Evolutionary conservation across 2,797 vertebrate genomes (phyloP), one percentile per base, ranked within the genome.

Genomic region (Benthosema pterotum): DNA sequence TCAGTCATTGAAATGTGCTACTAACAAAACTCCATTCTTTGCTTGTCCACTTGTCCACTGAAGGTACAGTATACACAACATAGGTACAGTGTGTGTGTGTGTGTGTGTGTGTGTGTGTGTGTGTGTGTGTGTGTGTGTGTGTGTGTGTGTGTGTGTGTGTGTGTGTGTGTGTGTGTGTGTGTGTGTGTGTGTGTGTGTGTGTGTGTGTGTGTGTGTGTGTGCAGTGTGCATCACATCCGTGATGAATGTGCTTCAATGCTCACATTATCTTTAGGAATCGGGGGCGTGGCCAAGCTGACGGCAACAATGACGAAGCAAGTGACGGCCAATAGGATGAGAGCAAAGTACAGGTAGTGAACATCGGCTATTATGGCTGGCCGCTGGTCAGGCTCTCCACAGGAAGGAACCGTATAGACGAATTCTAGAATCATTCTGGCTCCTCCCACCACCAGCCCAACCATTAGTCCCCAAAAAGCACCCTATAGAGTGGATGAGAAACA

Each of bases 391-490:
- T 96, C 86, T 6, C 97, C 95, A 2, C 97, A 99, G 11, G 92
- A 87, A 0, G 96, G 96, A 8, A 74, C 51, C 0, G 17, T 28
- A 18, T 94, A 96, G 6, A 79, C 72, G 78, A 99, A 97, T 74
- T 97, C 97, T 52, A 97, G 80, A 65, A 93, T 79, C 96, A 99
- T 95, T 38, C 96, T 92, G 61, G 91, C 53, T 0, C 91, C 47
- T 3, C 97, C 97, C 5, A 94, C 78, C 4, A 62, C 84, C 14
- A 98, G 89, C 6, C 97, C 97, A 4, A 61, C 63, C 83, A 97
- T 82, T 59, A 99, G 92, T 70, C 96, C 96, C 97, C 97, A 97
- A 86, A 99, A 99, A 15, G 97, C 97, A 60, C 97, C 97, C 97
- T 99, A 74, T n/a, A 3, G 49, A 72, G 70, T 28, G 73, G 22